Evolutionary conservation across 2,797 vertebrate species (phyloP), one percentile per base, ranked within the genome.

Genomic region (Triplophysa yarkandensis): DNA sequence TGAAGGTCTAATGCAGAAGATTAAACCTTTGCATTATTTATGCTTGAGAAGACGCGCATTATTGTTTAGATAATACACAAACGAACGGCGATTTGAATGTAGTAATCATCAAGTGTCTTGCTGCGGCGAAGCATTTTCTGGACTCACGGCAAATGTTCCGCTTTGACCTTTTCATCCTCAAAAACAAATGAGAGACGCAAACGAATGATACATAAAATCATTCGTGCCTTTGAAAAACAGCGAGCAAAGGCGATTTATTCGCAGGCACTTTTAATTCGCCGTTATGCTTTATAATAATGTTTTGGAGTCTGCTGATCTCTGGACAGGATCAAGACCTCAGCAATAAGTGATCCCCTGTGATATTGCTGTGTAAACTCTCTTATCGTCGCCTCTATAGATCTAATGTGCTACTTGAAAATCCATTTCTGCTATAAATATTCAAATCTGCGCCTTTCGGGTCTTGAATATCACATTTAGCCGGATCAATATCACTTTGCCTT

Each of bases 401-500:
- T 78, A 82, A 82, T 80, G 75, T 73, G 72, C 75, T 80, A 69
- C 78, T 70, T 82, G 68, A 76, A 80, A 79, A 72, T 75, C 64
- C 41, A 76, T 82, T 74, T 69, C 66, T 79, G 74, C 44, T 68
- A 78, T 80, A 79, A 77, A 80, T 74, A 78, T 83, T 82, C 73
- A 76, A 70, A 83, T 83, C 64, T 83, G 68, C 71, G 72, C 68
- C 76, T 77, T 73, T 76, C 74, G 71, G 64, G 52, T 65, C 64
- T 52, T 39, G 46, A 80, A 77, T 81, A 80, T 78, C 67, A 77
- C 77, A 66, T 83, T 83, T 75, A 77, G 76, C 71, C 65, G 74
- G 80, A 83, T 83, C 81, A 81, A 79, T 80, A 81, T 75, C 64
- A 50, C 77, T 81, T 78, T 78, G 73, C 64, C 77, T 82, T 77